Percentiles rank a stretch among this genome's conserved stretches.
phyloP scores from a whole-genome alignment of 2,888 invertebrate genomes.

The Zygogramma bicolorata region DNA sequence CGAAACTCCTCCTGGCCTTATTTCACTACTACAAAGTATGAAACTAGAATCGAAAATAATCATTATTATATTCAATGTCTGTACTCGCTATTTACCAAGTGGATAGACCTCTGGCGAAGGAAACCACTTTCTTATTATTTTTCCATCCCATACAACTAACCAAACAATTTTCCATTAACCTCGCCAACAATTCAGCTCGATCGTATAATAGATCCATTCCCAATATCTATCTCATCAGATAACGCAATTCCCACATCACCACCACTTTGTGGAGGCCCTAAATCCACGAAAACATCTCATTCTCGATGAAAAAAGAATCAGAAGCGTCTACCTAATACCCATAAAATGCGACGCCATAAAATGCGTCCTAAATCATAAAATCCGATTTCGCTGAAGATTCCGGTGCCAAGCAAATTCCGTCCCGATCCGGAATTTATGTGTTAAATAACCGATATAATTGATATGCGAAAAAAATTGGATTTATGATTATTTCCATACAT shows the following conservation, averaged over 20 bases:
- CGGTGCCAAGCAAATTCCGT: conserved; percentile 14
- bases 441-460: conserved; percentile 56
- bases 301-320: not conserved
- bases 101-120: too few relatives aligned
- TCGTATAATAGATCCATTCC: too few relatives aligned
- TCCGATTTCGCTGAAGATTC: conserved; percentile 30
- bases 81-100: too few relatives aligned
- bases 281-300: not conserved
- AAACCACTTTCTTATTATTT: too few relatives aligned
- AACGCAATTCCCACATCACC: not conserved
- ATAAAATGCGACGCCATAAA: conserved; percentile 11
- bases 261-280: not conserved
- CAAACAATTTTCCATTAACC: too few relatives aligned
- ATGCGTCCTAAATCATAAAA: conserved; percentile 31
- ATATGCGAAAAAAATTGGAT: conserved; percentile 60
- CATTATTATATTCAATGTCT: too few relatives aligned
- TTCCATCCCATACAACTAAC: too few relatives aligned
- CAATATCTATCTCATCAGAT: not conserved
- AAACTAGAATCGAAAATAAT: too few relatives aligned
- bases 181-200: too few relatives aligned
- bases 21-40: too few relatives aligned
- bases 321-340: conserved; percentile 1
- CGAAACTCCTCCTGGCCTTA: too few relatives aligned
- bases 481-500: conserved; percentile 58
- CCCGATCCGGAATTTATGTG: conserved; percentile 50